These are phyloP conservation scores for Salpingus planirostris DNA, from an alignment of 2,888 invertebrate species.

Conservation along the genomic window DNA sequence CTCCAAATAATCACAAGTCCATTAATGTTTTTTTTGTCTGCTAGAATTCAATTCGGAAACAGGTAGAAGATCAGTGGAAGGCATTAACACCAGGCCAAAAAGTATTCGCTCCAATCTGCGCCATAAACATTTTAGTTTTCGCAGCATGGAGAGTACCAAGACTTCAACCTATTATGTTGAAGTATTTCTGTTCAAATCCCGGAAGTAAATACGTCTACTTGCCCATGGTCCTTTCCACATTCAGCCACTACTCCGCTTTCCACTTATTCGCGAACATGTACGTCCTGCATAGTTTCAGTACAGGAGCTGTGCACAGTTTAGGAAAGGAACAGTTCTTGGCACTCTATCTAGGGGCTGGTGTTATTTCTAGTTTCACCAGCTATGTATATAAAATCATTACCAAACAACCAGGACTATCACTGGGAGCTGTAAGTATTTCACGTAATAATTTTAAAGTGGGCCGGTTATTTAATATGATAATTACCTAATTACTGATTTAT, in stretches of 20 bases:
- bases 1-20: conserved; percentile 3
- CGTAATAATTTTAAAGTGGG: no score
- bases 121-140: conserved; percentile 71
- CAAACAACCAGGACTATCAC: conserved; percentile 64
- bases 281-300: conserved; percentile 78
- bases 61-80: conserved; percentile 60
- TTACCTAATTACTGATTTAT: conserved; percentile 29
- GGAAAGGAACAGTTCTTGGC: conserved; percentile 90
- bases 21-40: conserved; percentile 10
- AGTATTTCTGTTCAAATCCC: conserved; percentile 80
- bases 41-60: conserved; percentile 34
- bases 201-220: conserved; percentile 64
- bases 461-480: conserved; percentile 9
- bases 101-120: conserved; percentile 71
- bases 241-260: conserved; percentile 81
- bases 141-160: conserved; percentile 70
- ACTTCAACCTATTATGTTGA: conserved; percentile 64
- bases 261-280: conserved; percentile 95
- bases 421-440: conserved; percentile 93
- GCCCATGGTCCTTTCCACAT: conserved; percentile 90
- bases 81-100: conserved; percentile 63
- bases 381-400: conserved; percentile 67
- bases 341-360: conserved; percentile 82
- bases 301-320: conserved; percentile 61
- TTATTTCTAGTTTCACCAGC: conserved; percentile 78